phyloP scores from a whole-genome alignment of 2,888 invertebrate species.

The Helleia helle region DNA sequence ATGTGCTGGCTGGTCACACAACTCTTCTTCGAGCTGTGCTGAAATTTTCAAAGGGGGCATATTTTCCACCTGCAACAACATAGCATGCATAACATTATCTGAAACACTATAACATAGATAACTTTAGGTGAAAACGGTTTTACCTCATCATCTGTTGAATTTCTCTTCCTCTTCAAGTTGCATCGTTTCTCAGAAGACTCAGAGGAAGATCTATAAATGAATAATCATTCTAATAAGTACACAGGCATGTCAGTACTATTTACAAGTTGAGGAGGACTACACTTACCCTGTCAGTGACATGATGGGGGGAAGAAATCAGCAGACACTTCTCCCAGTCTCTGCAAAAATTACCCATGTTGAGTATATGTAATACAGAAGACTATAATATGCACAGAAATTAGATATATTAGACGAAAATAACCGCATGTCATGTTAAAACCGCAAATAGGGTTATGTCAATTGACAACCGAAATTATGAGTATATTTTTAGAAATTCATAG shows the following conservation, averaged over 20 bases:
- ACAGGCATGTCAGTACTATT: background rate
- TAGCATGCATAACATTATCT: background rate
- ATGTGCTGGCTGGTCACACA: slow-evolving; percentile 44
- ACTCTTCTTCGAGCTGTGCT: slow-evolving; percentile 38
- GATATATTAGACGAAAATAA: slow-evolving; percentile 48
- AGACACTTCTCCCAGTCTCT: slow-evolving; percentile 39
- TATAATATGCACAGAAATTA: slow-evolving; percentile 28
- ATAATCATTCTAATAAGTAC: slow-evolving; percentile 26
- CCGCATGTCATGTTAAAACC: slow-evolving; percentile 68
- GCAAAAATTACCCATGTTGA: slow-evolving; percentile 36
- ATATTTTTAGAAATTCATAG: slow-evolving; percentile 35
- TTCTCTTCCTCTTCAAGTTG: slow-evolving; percentile 60
- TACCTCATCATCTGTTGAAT: slow-evolving; percentile 64
- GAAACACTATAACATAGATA: slow-evolving; percentile 5
- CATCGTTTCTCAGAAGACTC: slow-evolving; percentile 49
- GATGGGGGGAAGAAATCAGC: slow-evolving; percentile 38
- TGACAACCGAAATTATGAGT: slow-evolving; percentile 56
- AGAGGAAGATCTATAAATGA: slow-evolving; percentile 49
- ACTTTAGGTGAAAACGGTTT: slow-evolving; percentile 12
- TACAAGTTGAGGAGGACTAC: slow-evolving; percentile 26
- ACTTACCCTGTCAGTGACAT: slow-evolving; percentile 69
- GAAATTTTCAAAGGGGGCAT: slow-evolving; percentile 56
- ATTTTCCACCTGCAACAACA: slow-evolving; percentile 53
- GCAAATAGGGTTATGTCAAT: slow-evolving; percentile 73
- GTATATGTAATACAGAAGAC: slow-evolving; percentile 22